Evolutionary conservation across 23 tunicate species (phyloP).

Genomic region (Ciona savignyi): DNA sequence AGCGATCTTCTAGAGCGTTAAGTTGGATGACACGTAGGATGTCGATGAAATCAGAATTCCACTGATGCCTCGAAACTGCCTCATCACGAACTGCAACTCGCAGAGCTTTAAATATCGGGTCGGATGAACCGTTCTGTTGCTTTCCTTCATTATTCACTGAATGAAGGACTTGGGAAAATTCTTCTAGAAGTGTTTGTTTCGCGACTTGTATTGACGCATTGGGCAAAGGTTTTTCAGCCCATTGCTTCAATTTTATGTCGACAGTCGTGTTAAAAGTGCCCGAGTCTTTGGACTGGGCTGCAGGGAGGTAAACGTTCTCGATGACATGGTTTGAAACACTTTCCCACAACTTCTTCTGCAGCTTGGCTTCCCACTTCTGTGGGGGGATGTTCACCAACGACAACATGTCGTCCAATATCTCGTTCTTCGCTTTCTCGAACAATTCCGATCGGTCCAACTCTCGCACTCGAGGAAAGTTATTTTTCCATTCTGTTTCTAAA

Average conservation of each 20-base stretch:
- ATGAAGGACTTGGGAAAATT: constrained; percentile 57
- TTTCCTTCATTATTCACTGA: constrained; percentile 13
- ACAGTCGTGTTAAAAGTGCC: constrained; percentile 89
- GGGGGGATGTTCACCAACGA: constrained; percentile 82
- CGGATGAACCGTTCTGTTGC: constrained; percentile 6
- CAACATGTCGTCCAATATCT: constrained; percentile 83
- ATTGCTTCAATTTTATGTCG: constrained; percentile 85
- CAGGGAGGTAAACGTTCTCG: constrained; percentile 90
- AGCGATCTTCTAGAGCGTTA: constrained; percentile 81
- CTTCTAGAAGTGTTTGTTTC: constrained; percentile 53
- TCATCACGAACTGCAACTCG: constrained; percentile 67
- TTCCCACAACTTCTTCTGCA: constrained; percentile 76
- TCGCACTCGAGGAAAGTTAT: constrained; percentile 76
- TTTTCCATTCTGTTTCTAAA: constrained; percentile 99
- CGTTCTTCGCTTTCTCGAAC: constrained; percentile 77
- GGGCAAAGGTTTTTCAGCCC: constrained; percentile 77
- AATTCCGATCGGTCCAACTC: constrained; percentile 78
- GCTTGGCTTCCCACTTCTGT: constrained; percentile 68
- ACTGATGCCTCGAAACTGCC: constrained; percentile 62
- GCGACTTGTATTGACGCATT: constrained; percentile 72
- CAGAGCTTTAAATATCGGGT: constrained; percentile 41
- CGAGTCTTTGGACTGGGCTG: constrained; percentile 77
- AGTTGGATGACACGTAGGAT: constrained; percentile 70
- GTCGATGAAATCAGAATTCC: constrained; percentile 75
- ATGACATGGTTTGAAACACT: constrained; percentile 65